Base-by-base conservation (phyloP, 2,888 invertebrate species). In the Invenusta paracnida region DNA sequence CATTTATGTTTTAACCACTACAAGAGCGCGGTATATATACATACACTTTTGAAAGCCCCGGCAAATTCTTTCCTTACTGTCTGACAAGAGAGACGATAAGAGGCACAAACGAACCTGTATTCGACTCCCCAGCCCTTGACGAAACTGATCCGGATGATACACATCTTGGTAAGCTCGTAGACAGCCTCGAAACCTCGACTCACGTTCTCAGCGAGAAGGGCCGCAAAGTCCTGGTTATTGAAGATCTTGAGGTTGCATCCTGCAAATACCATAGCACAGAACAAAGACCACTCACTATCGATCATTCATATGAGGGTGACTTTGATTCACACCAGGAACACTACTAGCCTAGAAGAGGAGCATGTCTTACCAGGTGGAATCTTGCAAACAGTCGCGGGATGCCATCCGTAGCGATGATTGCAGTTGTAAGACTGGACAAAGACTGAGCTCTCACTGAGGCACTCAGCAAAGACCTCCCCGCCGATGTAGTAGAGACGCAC, bases 41-140 rank as follows among this genome's bases (percentile, higher is more conserved):
- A n/a, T n/a, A n/a, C n/a, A n/a, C n/a, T n/a, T n/a, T n/a, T n/a
- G n/a, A n/a, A n/a, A n/a, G n/a, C n/a, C n/a, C n/a, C n/a, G n/a
- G n/a, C n/a, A n/a, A n/a, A n/a, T n/a, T n/a, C n/a, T n/a, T n/a
- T n/a, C n/a, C n/a, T n/a, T n/a, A n/a, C n/a, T n/a, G n/a, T n/a
- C n/a, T n/a, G n/a, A n/a, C n/a, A n/a, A n/a, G n/a, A n/a, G n/a
- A n/a, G n/a, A n/a, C n/a, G n/a, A n/a, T n/a, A n/a, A n/a, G n/a
- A n/a, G n/a, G n/a, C n/a, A n/a, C n/a, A n/a, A n/a, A n/a, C n/a
- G n/a, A n/a, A n/a, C 87, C 98, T 98, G 92, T 99, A 99, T 92
- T 99, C 98, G 23, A 98, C 98, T 66, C 98, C 99, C 98, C 98
- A 99, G 0, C 99, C 99, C 91, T 98, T 98, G 66, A 99, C 98